Evolutionary conservation across 1,140 invertebrate species (phyloP).

Genomic region (Berghia stephanieae): DNA sequence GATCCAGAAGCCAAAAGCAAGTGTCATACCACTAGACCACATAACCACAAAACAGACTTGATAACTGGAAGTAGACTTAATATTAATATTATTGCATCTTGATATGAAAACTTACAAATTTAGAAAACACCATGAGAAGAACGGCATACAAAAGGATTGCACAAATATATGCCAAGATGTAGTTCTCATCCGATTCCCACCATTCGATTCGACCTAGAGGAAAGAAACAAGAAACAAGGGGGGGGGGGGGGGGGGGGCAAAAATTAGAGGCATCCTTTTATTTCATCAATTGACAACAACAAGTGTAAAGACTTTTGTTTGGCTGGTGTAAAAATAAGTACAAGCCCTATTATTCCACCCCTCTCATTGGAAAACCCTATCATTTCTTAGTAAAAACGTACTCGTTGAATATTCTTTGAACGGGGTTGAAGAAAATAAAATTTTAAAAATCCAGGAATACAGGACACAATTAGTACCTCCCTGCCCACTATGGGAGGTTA

Average conservation of each 20-base stretch:
- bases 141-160: conserved; percentile 10
- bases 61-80: too few species aligned
- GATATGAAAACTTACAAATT: conserved; percentile 15
- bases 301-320: neutral
- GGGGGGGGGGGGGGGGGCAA: too few species aligned
- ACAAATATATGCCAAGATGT: conserved; percentile 17
- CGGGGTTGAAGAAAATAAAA: neutral
- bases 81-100: too few species aligned
- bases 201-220: conserved; percentile 13
- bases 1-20: too few species aligned
- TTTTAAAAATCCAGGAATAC: neutral
- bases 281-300: neutral
- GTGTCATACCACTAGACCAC: too few species aligned
- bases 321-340: neutral
- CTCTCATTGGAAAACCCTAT: too few species aligned
- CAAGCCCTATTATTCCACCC: neutral
- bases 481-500: too few species aligned
- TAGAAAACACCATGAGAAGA: conserved; percentile 9
- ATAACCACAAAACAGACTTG: too few species aligned
- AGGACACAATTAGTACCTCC: too few species aligned
- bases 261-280: neutral
- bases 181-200: conserved; percentile 15
- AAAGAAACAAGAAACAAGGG: neutral
- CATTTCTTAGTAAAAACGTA: too few species aligned
- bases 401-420: neutral